Base-by-base conservation (phyloP, 1,140 invertebrate species). In the Heliconius hewitsoni region DNA sequence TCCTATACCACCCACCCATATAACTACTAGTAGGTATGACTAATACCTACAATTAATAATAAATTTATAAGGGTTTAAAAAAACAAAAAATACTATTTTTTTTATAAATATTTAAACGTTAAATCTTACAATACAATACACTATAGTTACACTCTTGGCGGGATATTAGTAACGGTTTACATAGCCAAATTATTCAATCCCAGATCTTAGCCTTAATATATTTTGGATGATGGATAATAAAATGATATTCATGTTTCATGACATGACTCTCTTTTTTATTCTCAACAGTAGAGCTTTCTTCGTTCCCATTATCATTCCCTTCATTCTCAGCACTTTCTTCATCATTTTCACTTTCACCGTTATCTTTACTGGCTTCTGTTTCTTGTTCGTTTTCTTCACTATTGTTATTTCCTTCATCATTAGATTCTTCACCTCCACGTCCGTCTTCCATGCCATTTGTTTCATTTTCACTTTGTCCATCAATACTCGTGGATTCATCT, bases 201-300 rank as follows among this genome's bases (percentile, higher is more conserved):
- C n/a, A 9, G 8, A 60, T 11, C 11, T 5, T 66, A 37, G 34
- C 34, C 27, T 66, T 5, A 19, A 74, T 74, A 19, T 60, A 46
- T 52, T 81, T 81, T 71, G 80, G 80, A 74, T 81, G 80, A 46
- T 78, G 80, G 16, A 81, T 77, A 16, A 71, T 78, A 16, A 81
- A 34, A 34, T 78, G 76, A 57, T 81, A 81, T 71, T 74, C 73
- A 71, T 18, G 55, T 57, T 81, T 81, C n/a, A 30, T n/a, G n/a
- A 11, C 60, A 27, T 34, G 30, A 18, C 46, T 39, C 9, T 76
- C 73, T 30, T 72, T 37, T 34, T 66, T 75, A 18, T 78, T 75
- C 57, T 79, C 72, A n/a, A 30, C 30, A 13, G 57, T 66, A 37
- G 34, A 18, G 27, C 74, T 71, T 71, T 77, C 50, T 16, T 78